These are phyloP conservation scores for Drosophila lacertosa DNA, from an alignment of 1,140 invertebrate species.

Conservation along the genomic window DNA sequence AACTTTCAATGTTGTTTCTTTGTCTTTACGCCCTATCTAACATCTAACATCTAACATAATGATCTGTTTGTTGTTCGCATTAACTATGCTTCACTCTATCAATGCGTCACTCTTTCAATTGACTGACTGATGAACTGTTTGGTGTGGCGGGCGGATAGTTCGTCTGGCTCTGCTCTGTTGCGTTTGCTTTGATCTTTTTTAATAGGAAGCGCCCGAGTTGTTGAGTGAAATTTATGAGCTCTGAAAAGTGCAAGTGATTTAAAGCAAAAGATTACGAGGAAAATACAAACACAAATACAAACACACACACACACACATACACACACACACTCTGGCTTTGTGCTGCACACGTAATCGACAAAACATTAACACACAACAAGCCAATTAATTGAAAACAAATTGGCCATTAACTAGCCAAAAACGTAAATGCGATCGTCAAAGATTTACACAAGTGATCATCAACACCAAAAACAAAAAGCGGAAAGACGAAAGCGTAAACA, in stretches of 20 bases:
- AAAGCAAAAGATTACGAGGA: conserved; percentile 44
- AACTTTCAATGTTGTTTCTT: background rate
- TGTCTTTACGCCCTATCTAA: no score
- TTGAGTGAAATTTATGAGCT: conserved; percentile 47
- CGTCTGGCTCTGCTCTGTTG: conserved; percentile 23
- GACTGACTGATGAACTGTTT: conserved; percentile 42
- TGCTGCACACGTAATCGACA: conserved; percentile 51
- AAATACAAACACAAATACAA: conserved; percentile 13
- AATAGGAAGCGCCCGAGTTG: conserved; percentile 30
- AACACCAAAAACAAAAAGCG: conserved; percentile 22
- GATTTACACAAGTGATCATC: conserved; percentile 36
- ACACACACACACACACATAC: conserved; percentile 2
- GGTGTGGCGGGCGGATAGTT: conserved; percentile 18
- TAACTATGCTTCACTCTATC: conserved; percentile 25
- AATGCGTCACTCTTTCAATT: conserved; percentile 29
- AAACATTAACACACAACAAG: conserved; percentile 74
- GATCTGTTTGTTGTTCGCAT: background rate
- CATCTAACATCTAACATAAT: conserved; percentile 10
- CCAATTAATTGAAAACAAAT: conserved; percentile 82
- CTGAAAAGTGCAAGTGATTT: conserved; percentile 53
- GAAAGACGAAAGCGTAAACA: conserved; percentile 49
- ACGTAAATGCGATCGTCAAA: conserved; percentile 42
- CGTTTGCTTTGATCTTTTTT: conserved; percentile 43
- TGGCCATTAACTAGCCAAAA: conserved; percentile 70
- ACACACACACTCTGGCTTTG: conserved; percentile 40